Evolutionary conservation across 1,140 invertebrate genomes (phyloP).

Genomic region (Ylistrum balloti): DNA sequence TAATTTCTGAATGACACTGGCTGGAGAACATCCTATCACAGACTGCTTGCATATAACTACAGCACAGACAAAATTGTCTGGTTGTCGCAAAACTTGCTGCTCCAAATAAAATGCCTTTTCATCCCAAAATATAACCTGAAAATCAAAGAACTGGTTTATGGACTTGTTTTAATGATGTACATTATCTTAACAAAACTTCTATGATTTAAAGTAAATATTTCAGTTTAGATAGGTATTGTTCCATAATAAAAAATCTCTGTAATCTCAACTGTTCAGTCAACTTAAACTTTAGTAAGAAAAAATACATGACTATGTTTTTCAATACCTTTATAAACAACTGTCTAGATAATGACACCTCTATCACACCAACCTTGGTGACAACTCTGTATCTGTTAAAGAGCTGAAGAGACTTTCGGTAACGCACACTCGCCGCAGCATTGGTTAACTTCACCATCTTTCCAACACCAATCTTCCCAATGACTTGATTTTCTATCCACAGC

Average conservation of each 20-base stretch:
- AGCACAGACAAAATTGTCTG: slow-evolving; percentile 90
- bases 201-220: too few relatives aligned
- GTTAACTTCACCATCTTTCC: slow-evolving; percentile 88
- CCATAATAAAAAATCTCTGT: too few relatives aligned
- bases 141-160: slow-evolving; percentile 71
- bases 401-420: slow-evolving; percentile 90
- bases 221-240: too few relatives aligned
- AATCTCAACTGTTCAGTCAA: too few relatives aligned
- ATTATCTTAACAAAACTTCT: too few relatives aligned
- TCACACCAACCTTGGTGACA: slow-evolving; percentile 87
- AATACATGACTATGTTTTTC: too few relatives aligned
- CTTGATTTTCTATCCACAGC: slow-evolving; percentile 89
- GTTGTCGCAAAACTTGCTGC: slow-evolving; percentile 89
- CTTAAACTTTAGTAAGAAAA: too few relatives aligned
- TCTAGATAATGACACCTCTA: too few relatives aligned
- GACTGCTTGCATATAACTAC: slow-evolving; percentile 90
- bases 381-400: slow-evolving; percentile 90
- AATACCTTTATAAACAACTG: too few relatives aligned
- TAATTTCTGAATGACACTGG: slow-evolving; percentile 41
- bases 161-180: too few relatives aligned
- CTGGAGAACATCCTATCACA: slow-evolving; percentile 81
- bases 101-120: slow-evolving; percentile 91
- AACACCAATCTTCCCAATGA: slow-evolving; percentile 86
- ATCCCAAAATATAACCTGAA: slow-evolving; percentile 91
- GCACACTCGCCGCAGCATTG: slow-evolving; percentile 90